Percentiles rank a stretch among this genome's conserved stretches.
Conservation (phyloP, 2,797 vertebrate genomes). For the Halcyon smyrnensis region DNA sequence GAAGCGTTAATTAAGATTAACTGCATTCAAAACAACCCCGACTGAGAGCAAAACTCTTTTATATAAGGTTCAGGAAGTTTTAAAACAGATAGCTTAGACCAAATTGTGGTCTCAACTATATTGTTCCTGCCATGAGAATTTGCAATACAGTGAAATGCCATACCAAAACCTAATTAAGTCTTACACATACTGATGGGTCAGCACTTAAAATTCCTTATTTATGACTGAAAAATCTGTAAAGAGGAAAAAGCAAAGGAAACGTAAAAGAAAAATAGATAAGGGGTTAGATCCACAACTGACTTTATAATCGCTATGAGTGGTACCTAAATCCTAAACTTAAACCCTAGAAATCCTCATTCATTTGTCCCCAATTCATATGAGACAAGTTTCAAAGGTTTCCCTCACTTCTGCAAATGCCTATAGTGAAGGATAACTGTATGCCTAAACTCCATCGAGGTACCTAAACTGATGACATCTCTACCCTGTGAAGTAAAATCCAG, state of each 20-base stretch:
- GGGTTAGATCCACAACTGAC: not conserved
- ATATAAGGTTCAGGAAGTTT: not conserved
- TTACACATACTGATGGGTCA: not conserved
- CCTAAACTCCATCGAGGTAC: not conserved
- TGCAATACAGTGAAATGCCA: not conserved
- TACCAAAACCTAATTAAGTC: not conserved
- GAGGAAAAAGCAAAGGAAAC: not conserved
- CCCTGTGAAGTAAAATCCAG: not conserved
- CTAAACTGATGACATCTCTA: not conserved
- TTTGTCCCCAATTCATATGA: not conserved
- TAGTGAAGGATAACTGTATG: no score
- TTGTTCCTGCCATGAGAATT: not conserved
- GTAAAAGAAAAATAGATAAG: not conserved
- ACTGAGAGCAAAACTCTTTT: not conserved
- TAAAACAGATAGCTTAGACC: not conserved
- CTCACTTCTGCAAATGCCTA: not conserved
- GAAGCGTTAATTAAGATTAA: not conserved
- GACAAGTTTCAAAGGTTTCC: not conserved
- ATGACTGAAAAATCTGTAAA: not conserved
- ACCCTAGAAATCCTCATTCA: not conserved
- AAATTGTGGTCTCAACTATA: not conserved
- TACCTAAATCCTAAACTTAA: not conserved
- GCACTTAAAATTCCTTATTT: not conserved
- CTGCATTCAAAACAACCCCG: not conserved
- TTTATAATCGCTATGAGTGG: accelerated